These are phyloP conservation scores for Chaetorhynchus papuensis DNA, from an alignment of 2,113 vertebrate genomes.

Conservation along the genomic window DNA sequence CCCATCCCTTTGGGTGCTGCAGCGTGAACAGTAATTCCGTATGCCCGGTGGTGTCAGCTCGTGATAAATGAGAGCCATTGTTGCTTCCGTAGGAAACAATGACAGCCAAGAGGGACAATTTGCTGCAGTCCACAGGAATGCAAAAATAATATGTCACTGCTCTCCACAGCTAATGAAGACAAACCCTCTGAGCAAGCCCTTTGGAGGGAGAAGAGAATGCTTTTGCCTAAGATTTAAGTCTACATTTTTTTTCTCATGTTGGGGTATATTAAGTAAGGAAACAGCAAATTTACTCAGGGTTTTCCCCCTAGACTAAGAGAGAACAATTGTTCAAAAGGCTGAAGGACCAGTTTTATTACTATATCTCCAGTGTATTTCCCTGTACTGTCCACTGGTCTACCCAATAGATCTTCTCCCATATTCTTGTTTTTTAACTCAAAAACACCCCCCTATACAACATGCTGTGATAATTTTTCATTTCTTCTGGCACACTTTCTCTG, in stretches of 20 bases:
- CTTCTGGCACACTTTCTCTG: neutral
- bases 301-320: neutral
- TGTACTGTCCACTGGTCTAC: neutral
- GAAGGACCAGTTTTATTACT: neutral
- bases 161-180: constrained; percentile 12
- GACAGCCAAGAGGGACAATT: constrained; percentile 48
- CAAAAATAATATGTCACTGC: constrained; percentile 3
- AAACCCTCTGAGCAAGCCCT: neutral
- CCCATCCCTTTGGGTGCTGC: neutral
- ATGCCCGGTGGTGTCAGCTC: constrained; percentile 4
- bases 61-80: constrained; percentile 44
- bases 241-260: neutral
- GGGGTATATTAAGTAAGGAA: neutral
- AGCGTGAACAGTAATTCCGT: neutral
- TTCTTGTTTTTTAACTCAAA: neutral
- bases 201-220: neutral
- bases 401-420: neutral
- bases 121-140: constrained; percentile 40
- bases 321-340: neutral
- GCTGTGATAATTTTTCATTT: neutral
- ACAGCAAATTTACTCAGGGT: neutral
- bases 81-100: constrained; percentile 50
- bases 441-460: fast-evolving
- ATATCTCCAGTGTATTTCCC: neutral
- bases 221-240: neutral